These are phyloP conservation scores for Grapholita molesta DNA, from an alignment of 1,140 invertebrate species.

Conservation along the genomic window DNA sequence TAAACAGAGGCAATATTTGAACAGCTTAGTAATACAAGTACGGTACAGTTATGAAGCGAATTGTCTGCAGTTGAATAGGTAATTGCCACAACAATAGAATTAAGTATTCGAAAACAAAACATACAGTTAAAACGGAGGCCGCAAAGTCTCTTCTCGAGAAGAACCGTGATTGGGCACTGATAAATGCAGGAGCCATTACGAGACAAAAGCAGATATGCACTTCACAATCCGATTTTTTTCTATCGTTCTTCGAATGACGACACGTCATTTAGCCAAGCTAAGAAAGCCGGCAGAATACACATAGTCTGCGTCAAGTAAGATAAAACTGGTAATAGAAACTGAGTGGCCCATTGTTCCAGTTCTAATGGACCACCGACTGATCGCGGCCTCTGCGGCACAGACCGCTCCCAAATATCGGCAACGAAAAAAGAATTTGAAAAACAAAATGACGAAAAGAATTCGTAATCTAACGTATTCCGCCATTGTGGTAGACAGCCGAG, in stretches of 20 bases:
- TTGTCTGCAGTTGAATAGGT: slow-evolving; percentile 6
- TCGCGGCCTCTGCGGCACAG: slow-evolving; percentile 58
- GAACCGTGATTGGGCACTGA: background rate
- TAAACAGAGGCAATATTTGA: background rate
- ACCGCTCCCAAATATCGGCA: slow-evolving; percentile 54
- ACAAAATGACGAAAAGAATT: slow-evolving; percentile 24
- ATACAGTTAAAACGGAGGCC: slow-evolving; percentile 2
- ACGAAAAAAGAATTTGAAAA: slow-evolving; percentile 63
- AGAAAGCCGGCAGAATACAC: slow-evolving; percentile 63
- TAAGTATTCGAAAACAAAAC: slow-evolving; percentile 4
- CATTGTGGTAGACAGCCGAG: slow-evolving; percentile 51
- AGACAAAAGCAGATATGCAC: background rate
- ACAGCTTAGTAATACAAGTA: background rate
- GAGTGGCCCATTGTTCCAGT: slow-evolving; percentile 67
- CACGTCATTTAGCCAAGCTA: slow-evolving; percentile 37
- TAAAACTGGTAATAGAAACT: slow-evolving; percentile 66
- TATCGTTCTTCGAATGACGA: slow-evolving; percentile 35
- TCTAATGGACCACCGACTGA: slow-evolving; percentile 72
- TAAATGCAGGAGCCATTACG: slow-evolving; percentile 5
- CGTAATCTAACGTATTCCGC: slow-evolving; percentile 40
- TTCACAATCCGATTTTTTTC: slow-evolving; percentile 10
- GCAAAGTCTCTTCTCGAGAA: slow-evolving; percentile 2
- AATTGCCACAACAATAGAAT: slow-evolving; percentile 3
- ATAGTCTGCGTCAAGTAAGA: slow-evolving; percentile 68
- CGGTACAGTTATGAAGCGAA: background rate